Evolutionary conservation across 2,113 vertebrate genomes (phyloP).

Genomic region (Leiothrix lutea): DNA sequence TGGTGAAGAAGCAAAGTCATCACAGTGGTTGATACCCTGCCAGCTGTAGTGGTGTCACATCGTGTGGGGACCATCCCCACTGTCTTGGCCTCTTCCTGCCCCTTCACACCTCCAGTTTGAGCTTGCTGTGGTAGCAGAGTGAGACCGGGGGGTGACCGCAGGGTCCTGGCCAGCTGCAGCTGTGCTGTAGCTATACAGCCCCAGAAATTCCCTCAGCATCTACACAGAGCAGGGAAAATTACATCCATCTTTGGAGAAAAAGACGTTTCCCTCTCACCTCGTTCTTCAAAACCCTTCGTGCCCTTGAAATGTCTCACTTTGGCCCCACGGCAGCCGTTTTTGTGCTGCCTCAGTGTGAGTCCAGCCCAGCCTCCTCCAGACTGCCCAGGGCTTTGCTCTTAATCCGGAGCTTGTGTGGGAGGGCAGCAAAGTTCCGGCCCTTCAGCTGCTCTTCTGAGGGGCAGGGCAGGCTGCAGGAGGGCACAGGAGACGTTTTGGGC

Average conservation of each 20-base stretch:
- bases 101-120: neutral
- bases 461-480: neutral
- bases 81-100: neutral
- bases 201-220: neutral
- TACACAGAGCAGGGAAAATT: neutral
- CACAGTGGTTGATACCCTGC: neutral
- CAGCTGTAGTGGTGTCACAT: neutral
- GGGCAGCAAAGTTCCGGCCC: slow-evolving; percentile 17
- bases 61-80: neutral
- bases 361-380: neutral
- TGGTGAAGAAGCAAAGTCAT: fast-evolving
- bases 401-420: slow-evolving; percentile 79
- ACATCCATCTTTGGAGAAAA: neutral
- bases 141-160: neutral
- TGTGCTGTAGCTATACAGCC: neutral
- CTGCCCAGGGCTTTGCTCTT: slow-evolving; percentile 60
- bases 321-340: neutral
- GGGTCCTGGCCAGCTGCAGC: neutral
- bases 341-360: neutral
- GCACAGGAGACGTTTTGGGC: slow-evolving; percentile 23
- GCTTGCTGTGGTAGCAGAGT: neutral
- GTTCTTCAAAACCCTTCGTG: neutral
- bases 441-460: neutral
- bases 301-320: neutral
- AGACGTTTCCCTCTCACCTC: neutral